phyloP scores from a whole-genome alignment of 2,113 vertebrate species.

The Dissostichus mawsoni region DNA sequence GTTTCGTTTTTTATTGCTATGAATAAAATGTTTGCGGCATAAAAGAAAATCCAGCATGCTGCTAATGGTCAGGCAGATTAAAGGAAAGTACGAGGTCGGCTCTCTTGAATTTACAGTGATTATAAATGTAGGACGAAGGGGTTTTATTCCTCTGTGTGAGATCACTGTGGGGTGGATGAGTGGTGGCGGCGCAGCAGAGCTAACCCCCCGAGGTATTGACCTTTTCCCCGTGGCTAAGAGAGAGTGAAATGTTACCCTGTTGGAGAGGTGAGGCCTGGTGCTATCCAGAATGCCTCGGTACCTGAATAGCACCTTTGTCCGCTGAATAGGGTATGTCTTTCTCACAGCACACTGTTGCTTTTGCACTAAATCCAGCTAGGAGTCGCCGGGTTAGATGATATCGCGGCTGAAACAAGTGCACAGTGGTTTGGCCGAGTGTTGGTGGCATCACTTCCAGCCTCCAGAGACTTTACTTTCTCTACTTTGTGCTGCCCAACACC shows the following conservation, averaged over 20 bases:
- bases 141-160: slow-evolving; percentile 34
- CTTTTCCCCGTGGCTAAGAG: slow-evolving; percentile 61
- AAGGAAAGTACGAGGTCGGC: slow-evolving; percentile 40
- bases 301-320: slow-evolving; percentile 80
- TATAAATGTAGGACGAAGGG: slow-evolving; percentile 60
- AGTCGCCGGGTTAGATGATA: slow-evolving; percentile 71
- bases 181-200: not conserved
- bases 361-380: slow-evolving; percentile 49
- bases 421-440: slow-evolving; percentile 44
- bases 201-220: slow-evolving; percentile 51
- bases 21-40: slow-evolving; percentile 6
- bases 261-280: slow-evolving; percentile 43
- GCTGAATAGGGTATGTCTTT: slow-evolving; percentile 63
- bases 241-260: slow-evolving; percentile 75
- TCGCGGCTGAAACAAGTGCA: slow-evolving; percentile 69
- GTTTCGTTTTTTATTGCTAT: not conserved
- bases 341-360: slow-evolving; percentile 63
- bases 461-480: slow-evolving; percentile 7
- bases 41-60: slow-evolving; percentile 8
- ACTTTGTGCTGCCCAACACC: not conserved
- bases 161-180: slow-evolving; percentile 39
- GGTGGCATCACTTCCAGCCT: slow-evolving; percentile 48
- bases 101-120: slow-evolving; percentile 50
- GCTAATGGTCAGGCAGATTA: slow-evolving; percentile 65
- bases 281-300: slow-evolving; percentile 41